Conservation (phyloP, 1,140 invertebrate genomes). For the Apis mellifera region DNA sequence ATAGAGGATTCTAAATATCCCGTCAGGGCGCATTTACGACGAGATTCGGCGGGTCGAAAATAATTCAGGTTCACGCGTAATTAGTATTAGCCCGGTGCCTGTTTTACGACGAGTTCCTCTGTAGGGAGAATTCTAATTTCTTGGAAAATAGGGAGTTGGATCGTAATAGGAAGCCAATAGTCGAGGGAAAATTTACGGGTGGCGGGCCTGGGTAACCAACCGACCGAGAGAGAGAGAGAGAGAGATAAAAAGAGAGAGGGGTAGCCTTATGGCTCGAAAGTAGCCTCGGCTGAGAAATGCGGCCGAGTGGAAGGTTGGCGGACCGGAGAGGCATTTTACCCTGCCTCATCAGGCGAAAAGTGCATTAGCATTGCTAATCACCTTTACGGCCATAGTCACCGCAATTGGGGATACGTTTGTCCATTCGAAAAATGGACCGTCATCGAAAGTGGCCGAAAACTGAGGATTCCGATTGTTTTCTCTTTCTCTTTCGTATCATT, state of each 20-base stretch:
- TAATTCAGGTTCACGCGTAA: constrained; percentile 19
- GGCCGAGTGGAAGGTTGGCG: constrained; percentile 35
- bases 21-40: no score
- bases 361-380: constrained; percentile 79
- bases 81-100: background rate
- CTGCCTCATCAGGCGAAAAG: constrained; percentile 75
- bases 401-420: constrained; percentile 58
- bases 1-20: no score
- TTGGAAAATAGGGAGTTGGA: constrained; percentile 45
- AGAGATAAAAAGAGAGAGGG: background rate
- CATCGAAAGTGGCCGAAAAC: no score
- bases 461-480: no score
- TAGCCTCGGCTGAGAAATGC: constrained; percentile 57
- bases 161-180: constrained; percentile 71
- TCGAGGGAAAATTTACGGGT: constrained; percentile 61
- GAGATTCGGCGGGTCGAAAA: background rate
- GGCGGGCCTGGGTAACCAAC: constrained; percentile 24
- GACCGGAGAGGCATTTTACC: constrained; percentile 61
- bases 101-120: background rate
- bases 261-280: constrained; percentile 51
- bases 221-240: background rate
- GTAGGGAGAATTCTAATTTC: constrained; percentile 21
- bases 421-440: no score
- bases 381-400: constrained; percentile 69
- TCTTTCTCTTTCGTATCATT: no score